Evolutionary conservation across 2,888 invertebrate species (phyloP), one percentile per base, ranked within the genome.

Genomic region (Drosophila suboccidentalis): DNA sequence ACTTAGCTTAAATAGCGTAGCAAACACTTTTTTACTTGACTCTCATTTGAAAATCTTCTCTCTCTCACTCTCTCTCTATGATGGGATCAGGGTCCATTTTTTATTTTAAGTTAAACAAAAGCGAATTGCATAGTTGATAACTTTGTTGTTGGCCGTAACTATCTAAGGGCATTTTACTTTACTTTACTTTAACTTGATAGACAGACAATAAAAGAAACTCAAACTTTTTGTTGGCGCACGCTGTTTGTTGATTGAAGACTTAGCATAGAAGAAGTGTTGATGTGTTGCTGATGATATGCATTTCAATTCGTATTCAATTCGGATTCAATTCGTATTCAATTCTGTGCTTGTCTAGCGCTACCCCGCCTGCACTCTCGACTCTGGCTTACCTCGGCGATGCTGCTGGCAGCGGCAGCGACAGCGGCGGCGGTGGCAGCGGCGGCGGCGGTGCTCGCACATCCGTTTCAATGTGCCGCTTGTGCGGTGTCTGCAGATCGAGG

Each of bases 401-500:
- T 58, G 91, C 81, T 70, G 92, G 89, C 71, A 85, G 75, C 55
- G 90, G 87, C 55, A 82, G 78, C 47, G 86, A 71, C 65, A 90
- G 75, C 69, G 91, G 91, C 39, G 90, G 90, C 74, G 87, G 89
- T 65, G 91, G 87, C 76, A 89, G 60, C 43, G 90, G 91, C 46
- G 92, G 90, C 62, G 90, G 90, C 54, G 90, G 90, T 39, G 91
- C 90, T 57, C 89, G 90, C 65, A 89, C 90, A 75, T 89, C 89
- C 67, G 90, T 82, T 71, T 91, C 91, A 55, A 89, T 85, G 68
- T 87, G 90, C n/a, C 92, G 89, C 81, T 91, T 92, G 59, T 91
- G 90, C 78, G 90, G 90, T 59, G 92, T 92, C 70, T 93, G 93
- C 75, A 92, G 79, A 79, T 92, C 92, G 66, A 92, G 89, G 0